These are phyloP conservation scores for Bombycilla garrulus DNA, from an alignment of 2,113 vertebrate species.

Conservation along the genomic window DNA sequence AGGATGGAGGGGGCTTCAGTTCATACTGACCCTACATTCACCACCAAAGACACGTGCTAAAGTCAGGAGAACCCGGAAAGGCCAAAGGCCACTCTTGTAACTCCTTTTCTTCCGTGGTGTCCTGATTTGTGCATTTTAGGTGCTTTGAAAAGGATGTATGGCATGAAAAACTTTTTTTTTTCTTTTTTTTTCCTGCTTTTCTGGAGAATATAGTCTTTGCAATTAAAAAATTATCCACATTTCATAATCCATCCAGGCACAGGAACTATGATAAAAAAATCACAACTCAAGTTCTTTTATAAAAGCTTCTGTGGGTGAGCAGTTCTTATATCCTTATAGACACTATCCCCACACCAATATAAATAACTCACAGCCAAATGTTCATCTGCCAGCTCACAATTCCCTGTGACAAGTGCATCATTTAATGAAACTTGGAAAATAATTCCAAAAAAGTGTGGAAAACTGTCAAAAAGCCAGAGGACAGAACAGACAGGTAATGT, in stretches of 20 bases:
- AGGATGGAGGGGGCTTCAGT: neutral
- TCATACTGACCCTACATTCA: accelerated
- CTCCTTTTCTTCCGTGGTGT: neutral
- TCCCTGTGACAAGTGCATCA: neutral
- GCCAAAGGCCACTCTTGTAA: neutral
- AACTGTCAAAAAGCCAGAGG: neutral
- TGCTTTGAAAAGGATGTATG: neutral
- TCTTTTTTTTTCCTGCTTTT: neutral
- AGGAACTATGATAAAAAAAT: neutral
- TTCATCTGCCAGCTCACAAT: neutral
- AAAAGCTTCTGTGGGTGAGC: neutral
- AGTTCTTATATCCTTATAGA: neutral
- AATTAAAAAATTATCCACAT: neutral
- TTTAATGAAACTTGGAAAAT: neutral
- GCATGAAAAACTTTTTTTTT: neutral
- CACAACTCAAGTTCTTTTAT: neutral
- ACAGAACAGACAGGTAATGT: neutral
- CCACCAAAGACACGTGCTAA: neutral
- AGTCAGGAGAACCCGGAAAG: neutral
- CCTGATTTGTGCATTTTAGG: neutral
- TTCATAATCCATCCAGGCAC: neutral
- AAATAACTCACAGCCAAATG: neutral
- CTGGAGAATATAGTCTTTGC: neutral
- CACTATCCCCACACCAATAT: neutral
- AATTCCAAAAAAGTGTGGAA: neutral